Base-by-base conservation (phyloP, 2,888 invertebrate genomes). In the Cheiracanthium punctorium region DNA sequence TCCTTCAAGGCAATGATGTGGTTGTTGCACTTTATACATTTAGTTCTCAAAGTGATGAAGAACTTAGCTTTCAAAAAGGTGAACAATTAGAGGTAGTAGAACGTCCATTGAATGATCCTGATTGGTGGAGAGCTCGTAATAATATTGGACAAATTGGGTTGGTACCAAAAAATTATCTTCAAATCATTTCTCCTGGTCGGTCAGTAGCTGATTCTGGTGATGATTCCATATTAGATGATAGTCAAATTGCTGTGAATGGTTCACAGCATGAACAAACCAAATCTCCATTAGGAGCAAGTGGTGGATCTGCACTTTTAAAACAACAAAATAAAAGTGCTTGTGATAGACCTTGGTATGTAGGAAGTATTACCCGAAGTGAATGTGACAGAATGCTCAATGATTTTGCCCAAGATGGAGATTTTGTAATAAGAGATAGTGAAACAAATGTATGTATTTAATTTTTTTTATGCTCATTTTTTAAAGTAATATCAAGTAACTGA, bases 401-500 rank as follows among this genome's bases (percentile, higher is more conserved):
- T 92, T 96, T 96, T 92, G 99, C 98, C 24, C 96, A 96, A 91
- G 97, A 99, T 93, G 99, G 99, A 14, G 99, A 99, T 93, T 99
- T 98, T 94, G 95, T 99, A 91, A 98, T 99, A 91, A 94, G 99
- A 90, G 99, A 99, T 93, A 98, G 98, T 92, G 99, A 99, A 94
- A 98, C 99, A 90, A 99, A 98, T 93, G 99, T 98, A 92, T 95
- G 96, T 94, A 37, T 37, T 2, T 48, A 52, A 8, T n/a, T n/a
- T n/a, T n/a, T n/a, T n/a, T n/a, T n/a, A n/a, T n/a, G n/a, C n/a
- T n/a, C n/a, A n/a, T n/a, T n/a, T n/a, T n/a, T n/a, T n/a, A n/a
- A n/a, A n/a, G n/a, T n/a, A n/a, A n/a, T n/a, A n/a, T n/a, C n/a
- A n/a, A n/a, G n/a, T n/a, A n/a, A n/a, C n/a, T n/a, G n/a, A n/a